A percentile compares a stretch with the other conserved stretches of the same genome.
These are phyloP conservation scores for Styela plicata DNA, from an alignment of 23 tunicate genomes.

Conservation along the genomic window DNA sequence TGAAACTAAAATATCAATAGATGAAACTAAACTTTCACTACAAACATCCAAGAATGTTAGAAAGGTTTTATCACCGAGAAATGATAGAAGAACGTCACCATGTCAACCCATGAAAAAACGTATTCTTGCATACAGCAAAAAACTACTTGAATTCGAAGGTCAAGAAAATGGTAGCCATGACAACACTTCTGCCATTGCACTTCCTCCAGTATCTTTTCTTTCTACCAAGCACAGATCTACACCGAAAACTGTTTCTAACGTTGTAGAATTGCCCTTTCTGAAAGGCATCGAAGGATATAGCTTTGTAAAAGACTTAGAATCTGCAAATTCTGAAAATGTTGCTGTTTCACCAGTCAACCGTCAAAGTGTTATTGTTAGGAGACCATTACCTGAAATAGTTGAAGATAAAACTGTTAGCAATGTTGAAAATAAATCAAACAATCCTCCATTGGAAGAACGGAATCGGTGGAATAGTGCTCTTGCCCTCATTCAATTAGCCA, in stretches of 20 bases:
- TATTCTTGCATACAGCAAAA: conserved; percentile 71
- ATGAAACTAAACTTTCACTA: neutral
- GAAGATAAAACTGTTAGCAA: neutral
- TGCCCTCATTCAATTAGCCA: conserved; percentile 81
- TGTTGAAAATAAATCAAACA: neutral
- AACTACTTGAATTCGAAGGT: conserved; percentile 47
- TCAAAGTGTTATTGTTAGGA: conserved; percentile 25
- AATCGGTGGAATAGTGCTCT: conserved; percentile 78
- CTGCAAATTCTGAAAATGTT: conserved; percentile 7
- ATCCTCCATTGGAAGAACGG: neutral
- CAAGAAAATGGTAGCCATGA: conserved; percentile 15
- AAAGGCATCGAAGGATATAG: conserved; percentile 30
- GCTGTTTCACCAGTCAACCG: neutral
- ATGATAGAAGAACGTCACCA: conserved; percentile 32
- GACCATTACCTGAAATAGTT: neutral
- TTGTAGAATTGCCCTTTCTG: neutral
- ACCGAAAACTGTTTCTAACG: neutral
- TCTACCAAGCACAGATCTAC: neutral
- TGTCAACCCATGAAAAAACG: conserved; percentile 82
- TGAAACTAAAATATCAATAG: neutral
- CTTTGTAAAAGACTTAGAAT: conserved; percentile 48
- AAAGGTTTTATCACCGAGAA: conserved; percentile 12
- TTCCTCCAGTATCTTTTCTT: neutral
- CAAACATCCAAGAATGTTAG: neutral
- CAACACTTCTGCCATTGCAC: neutral